Evolutionary conservation across 1,140 invertebrate species (phyloP).

Genomic region (Drosophila navojoa): DNA sequence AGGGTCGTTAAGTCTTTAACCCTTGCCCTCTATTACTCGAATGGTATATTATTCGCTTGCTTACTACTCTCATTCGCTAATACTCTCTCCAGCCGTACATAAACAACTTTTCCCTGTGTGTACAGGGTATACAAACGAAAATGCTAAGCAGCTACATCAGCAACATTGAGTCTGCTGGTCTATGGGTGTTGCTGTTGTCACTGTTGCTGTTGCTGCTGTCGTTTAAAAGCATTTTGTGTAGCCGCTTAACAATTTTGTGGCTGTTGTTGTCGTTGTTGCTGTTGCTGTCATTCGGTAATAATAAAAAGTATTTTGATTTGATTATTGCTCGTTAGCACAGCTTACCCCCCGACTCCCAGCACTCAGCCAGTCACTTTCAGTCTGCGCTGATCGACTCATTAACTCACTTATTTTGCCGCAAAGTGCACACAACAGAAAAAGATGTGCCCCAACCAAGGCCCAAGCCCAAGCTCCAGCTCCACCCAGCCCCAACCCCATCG

Average conservation of each 20-base stretch:
- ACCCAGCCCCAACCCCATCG: background rate
- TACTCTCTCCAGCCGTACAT: too few species aligned
- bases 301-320: constrained; percentile 80
- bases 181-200: background rate
- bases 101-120: background rate
- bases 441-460: too few species aligned
- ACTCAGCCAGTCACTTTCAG: constrained; percentile 24
- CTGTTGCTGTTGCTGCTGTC: constrained; percentile 20
- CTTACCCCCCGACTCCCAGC: constrained; percentile 1
- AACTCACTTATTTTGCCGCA: constrained; percentile 71
- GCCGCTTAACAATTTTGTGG: constrained; percentile 26
- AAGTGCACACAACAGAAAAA: constrained; percentile 55
- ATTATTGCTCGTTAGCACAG: constrained; percentile 78
- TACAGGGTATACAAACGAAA: constrained; percentile 6
- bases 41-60: too few species aligned
- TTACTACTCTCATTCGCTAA: too few species aligned
- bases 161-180: background rate
- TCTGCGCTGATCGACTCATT: constrained; percentile 69
- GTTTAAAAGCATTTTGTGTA: constrained; percentile 38
- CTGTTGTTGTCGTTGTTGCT: constrained; percentile 10
- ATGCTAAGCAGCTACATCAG: background rate
- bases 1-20: too few species aligned
- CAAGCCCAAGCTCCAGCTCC: background rate
- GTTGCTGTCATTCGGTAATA: constrained; percentile 57
- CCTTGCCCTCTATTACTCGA: too few species aligned